Evolutionary conservation across 1,140 invertebrate species (phyloP).

Genomic region (Macrostomum lignano): DNA sequence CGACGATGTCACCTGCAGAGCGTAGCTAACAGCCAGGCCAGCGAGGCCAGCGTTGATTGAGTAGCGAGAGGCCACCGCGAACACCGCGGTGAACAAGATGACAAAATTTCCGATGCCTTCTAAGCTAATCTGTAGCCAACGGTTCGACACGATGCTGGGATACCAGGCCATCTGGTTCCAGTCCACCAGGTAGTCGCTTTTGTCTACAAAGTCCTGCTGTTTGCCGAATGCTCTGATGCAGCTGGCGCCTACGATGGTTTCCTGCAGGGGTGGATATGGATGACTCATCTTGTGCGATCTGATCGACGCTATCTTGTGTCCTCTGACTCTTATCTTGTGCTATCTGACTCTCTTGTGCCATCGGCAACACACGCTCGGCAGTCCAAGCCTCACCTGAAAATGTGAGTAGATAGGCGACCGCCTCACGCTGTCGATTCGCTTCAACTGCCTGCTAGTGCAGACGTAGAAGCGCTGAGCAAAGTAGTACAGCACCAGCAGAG

Average conservation of each 20-base stretch:
- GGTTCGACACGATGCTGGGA: conserved; percentile 7
- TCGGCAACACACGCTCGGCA: conserved; percentile 26
- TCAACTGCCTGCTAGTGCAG: conserved; percentile 62
- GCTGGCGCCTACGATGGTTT: conserved; percentile 21
- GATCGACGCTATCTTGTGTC: neutral
- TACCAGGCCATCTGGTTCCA: conserved; percentile 3
- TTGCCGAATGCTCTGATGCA: conserved; percentile 23
- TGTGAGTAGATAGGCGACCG: conserved; percentile 89
- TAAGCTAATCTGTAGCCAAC: neutral
- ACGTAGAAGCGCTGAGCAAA: conserved; percentile 60
- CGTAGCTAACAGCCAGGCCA: conserved; percentile 21
- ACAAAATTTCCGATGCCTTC: conserved; percentile 2
- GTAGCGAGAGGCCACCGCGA: neutral
- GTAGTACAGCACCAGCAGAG: conserved; percentile 11
- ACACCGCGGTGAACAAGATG: neutral
- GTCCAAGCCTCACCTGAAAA: conserved; percentile 67
- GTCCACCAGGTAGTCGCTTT: neutral
- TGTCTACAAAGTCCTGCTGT: neutral
- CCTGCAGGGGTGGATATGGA: conserved; percentile 9
- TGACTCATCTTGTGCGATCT: neutral
- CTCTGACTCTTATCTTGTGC: neutral
- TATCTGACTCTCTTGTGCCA: neutral
- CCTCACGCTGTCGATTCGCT: conserved; percentile 70
- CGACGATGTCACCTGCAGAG: conserved; percentile 45
- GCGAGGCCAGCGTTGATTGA: conserved; percentile 10